Conservation (phyloP, 2,888 invertebrate species). For the Orchesellides sinensis region DNA sequence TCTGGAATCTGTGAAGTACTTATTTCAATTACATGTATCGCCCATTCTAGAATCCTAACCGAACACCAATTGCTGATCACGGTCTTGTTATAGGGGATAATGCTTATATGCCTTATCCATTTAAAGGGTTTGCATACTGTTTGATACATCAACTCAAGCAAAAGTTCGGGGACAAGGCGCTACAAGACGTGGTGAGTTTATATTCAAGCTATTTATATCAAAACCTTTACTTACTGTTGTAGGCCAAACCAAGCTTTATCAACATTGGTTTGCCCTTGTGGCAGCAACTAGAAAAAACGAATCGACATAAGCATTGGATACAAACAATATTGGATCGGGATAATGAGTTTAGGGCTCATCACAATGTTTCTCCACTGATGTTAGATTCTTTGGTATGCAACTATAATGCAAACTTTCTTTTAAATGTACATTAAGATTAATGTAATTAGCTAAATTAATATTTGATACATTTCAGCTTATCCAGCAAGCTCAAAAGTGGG, state of each 20-base stretch:
- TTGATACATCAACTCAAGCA: not conserved
- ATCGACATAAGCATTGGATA: conserved; percentile 22
- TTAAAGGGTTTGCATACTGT: conserved; percentile 34
- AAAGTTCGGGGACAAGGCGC: conserved; percentile 2
- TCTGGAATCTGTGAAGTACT: too few species aligned
- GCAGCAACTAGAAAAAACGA: not conserved
- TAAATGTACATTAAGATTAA: too few species aligned
- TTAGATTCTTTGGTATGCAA: not conserved
- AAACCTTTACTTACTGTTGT: too few species aligned
- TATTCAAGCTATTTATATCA: not conserved
- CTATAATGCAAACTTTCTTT: too few species aligned
- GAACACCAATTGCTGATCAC: not conserved
- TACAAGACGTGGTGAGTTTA: conserved; percentile 25
- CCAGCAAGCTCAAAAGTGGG: conserved; percentile 33
- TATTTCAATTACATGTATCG: not conserved
- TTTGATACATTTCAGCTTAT: not conserved
- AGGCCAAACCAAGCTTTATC: not conserved
- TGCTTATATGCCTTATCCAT: not conserved
- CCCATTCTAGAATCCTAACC: too few species aligned
- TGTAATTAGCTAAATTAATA: too few species aligned
- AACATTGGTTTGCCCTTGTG: not conserved
- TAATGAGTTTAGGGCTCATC: conserved; percentile 25
- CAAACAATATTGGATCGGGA: conserved; percentile 7
- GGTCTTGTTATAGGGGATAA: conserved; percentile 19
- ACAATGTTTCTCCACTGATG: not conserved